phyloP scores from a whole-genome alignment of 2,113 vertebrate genomes.

The Phalacrocorax carbo region DNA sequence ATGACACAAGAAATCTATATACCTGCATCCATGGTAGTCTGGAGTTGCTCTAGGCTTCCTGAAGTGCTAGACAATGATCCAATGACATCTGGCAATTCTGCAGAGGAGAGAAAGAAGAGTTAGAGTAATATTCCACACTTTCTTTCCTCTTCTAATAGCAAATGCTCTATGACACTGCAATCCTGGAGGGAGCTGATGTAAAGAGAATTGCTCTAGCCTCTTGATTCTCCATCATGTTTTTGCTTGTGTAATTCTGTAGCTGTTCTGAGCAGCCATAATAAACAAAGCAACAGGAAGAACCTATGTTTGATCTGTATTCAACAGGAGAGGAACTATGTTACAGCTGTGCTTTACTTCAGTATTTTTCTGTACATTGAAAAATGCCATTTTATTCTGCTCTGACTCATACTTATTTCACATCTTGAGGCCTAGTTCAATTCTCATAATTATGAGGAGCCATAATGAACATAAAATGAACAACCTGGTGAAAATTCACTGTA shows the following conservation, averaged over 20 bases:
- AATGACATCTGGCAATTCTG: background rate
- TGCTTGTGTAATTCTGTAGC: background rate
- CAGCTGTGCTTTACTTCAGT: background rate
- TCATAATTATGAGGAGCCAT: background rate
- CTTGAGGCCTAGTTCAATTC: background rate
- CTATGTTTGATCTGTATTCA: background rate
- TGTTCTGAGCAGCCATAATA: background rate
- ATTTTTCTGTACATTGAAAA: background rate
- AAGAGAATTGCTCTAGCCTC: background rate
- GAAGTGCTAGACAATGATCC: background rate
- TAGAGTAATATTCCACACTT: background rate
- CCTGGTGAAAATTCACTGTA: background rate
- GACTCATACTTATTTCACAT: background rate
- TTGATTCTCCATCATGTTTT: background rate
- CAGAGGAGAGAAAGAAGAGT: background rate
- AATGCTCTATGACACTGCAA: background rate
- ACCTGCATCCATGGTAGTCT: background rate
- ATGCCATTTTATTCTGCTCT: background rate
- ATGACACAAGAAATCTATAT: slow-evolving; percentile 66
- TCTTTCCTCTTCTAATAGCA: background rate
- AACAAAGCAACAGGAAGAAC: background rate
- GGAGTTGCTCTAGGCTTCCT: background rate
- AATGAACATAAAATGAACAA: background rate
- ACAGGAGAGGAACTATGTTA: background rate
- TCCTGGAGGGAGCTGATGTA: background rate